Evolutionary conservation across 2,797 vertebrate species (phyloP).

Genomic region (Kryptolebias ocellatus): DNA sequence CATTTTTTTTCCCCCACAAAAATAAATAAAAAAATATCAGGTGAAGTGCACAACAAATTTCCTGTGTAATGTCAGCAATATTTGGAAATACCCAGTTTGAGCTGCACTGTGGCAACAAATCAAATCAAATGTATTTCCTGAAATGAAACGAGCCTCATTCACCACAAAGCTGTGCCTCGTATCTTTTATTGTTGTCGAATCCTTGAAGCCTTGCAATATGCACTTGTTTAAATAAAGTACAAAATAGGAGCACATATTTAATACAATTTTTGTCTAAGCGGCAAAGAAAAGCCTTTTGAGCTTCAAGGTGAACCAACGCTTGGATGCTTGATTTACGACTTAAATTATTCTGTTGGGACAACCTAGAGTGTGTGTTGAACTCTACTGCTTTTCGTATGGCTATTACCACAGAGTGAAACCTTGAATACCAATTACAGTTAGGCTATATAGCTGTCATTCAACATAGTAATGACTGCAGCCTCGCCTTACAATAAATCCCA

Average conservation of each 20-base stretch:
- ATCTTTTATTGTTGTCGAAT: slow-evolving; percentile 19
- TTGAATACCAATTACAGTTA: slow-evolving; percentile 68
- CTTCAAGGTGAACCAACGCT: slow-evolving; percentile 66
- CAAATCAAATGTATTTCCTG: slow-evolving; percentile 15
- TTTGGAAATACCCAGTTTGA: slow-evolving; percentile 4
- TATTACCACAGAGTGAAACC: slow-evolving; percentile 66
- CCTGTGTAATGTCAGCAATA: slow-evolving; percentile 6
- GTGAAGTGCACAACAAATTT: background rate
- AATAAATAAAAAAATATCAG: no score
- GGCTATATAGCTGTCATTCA: slow-evolving; percentile 69
- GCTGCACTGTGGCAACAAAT: slow-evolving; percentile 12
- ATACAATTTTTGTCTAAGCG: slow-evolving; percentile 51
- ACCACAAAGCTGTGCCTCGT: slow-evolving; percentile 17
- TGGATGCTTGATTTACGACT: slow-evolving; percentile 71
- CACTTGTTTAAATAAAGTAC: slow-evolving; percentile 37
- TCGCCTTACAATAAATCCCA: slow-evolving; percentile 43
- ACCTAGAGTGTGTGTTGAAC: slow-evolving; percentile 48
- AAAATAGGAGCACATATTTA: slow-evolving; percentile 49
- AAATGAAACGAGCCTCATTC: slow-evolving; percentile 32
- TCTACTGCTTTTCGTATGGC: slow-evolving; percentile 59
- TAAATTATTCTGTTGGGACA: slow-evolving; percentile 66
- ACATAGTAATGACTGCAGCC: slow-evolving; percentile 61
- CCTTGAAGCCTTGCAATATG: slow-evolving; percentile 21
- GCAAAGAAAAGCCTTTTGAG: slow-evolving; percentile 52
- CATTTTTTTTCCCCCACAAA: no score